Base-by-base conservation (phyloP, 2,888 invertebrate genomes). In the Nematopogon swammerdamellus region DNA sequence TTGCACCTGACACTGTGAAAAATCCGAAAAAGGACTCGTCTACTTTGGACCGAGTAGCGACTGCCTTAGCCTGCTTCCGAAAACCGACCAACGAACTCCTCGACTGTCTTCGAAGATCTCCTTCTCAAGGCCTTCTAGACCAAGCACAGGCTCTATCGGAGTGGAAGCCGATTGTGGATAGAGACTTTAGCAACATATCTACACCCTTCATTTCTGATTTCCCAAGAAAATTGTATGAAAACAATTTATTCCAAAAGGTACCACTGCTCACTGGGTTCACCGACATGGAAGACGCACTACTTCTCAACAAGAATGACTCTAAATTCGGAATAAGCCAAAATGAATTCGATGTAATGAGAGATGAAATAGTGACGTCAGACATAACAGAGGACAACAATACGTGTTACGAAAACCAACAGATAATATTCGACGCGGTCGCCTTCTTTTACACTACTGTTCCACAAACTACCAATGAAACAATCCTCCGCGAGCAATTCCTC, bases 151-250 rank as follows among this genome's bases (percentile, higher is more conserved):
- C 86, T 10, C 57, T 83, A 30, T 69, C 71, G 14, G 72, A 82
- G 47, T 91, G 91, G 91, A 88, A 89, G 52, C 92, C 92, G 0
- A 83, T 91, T 10, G 79, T 92, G n/a, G 92, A 92, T 61, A 76
- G 68, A 1, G 85, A 85, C 8, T 76, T 87, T 45, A 88, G 85
- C 49, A 91, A 89, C 57, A 80, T 81, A 18, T 81, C 84, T 0
- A 81, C 82, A 29, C 80, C 85, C 0, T 90, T 92, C 61, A 68
- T 92, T 44, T 77, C 87, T 29, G 87, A 86, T 57, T 73, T 83
- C 48, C 91, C 91, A 0, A 82, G 76, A 52, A 81, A 74, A 56
- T 67, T 85, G 48, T 84, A 89, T 52, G 82, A 83, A 55, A 77
- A 72, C 49, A 87, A 85, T 10, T 79, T 80, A 25, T 85, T 84